Evolutionary conservation across 2,888 invertebrate species (phyloP).

Genomic region (Tolmerus cingulatus): DNA sequence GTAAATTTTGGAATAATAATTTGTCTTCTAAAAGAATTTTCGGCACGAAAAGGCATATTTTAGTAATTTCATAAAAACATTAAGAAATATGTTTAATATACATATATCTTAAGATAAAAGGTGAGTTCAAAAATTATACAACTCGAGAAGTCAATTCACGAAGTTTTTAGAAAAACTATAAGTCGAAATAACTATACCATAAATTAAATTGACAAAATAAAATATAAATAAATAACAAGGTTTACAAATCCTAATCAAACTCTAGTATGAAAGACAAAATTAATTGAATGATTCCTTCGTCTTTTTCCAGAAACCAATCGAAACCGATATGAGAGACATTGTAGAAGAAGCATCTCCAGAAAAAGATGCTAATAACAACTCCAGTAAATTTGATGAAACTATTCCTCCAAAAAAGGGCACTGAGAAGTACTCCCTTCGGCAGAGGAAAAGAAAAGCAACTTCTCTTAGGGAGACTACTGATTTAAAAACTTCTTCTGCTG

Average conservation of each 20-base stretch:
- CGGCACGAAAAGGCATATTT: no score
- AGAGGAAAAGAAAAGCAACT: slow-evolving; percentile 69
- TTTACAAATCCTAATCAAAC: neutral
- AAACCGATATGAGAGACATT: neutral
- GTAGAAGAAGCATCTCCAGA: neutral
- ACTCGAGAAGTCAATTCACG: no score
- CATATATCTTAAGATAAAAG: no score
- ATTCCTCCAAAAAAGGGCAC: slow-evolving; percentile 57
- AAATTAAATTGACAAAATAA: no score
- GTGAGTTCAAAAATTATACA: no score
- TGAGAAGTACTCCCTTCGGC: slow-evolving; percentile 75
- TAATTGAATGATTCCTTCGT: neutral
- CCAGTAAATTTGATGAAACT: neutral
- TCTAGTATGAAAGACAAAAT: neutral
- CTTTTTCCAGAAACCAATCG: neutral
- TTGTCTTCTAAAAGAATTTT: no score
- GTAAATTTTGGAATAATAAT: no score
- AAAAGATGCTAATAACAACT: slow-evolving; percentile 12
- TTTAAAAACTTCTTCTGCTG: neutral
- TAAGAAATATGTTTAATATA: no score
- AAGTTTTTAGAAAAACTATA: no score
- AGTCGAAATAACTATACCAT: no score
- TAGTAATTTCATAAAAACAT: no score
- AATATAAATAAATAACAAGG: neutral
- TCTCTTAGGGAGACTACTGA: slow-evolving; percentile 51